Base-by-base conservation (phyloP, 1,140 invertebrate genomes). In the Pissodes strobi region DNA sequence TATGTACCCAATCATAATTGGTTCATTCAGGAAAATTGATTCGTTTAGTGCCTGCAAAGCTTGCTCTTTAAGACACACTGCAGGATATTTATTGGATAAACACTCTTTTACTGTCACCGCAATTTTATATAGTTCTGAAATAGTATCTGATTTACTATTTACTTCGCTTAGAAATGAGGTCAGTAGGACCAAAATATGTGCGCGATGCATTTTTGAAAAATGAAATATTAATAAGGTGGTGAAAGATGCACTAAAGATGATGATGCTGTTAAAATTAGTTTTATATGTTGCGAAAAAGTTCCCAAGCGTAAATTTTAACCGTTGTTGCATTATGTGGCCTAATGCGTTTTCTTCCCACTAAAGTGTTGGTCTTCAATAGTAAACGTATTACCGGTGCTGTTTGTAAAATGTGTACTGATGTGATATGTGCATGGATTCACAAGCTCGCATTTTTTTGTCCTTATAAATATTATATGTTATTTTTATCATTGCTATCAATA, bases 1-100 rank as follows among this genome's bases (percentile, higher is more conserved):
- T 65, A 81, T 83, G 30, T 86, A 72, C 15, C 79, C 78, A 70
- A 85, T 82, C 13, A 77, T 76, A 70, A 85, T 84, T 13, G 84
- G 82, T 23, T 80, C 80, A 46, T 87, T 83, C 64, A 84, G 83
- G 30, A 77, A 72, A 3, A 83, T 78, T 1, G 83, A 84, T 1
- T 76, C 69, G 38, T 86, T 83, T 12, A 87, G 64, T 2, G 83
- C 73, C 1, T 82, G 77, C n/a, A 86, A 68, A 0, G 82, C 79
- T 17, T 82, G 74, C 25, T 76, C 76, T 52, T 83, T 83, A 6
- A 88, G 62, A 63, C 86, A 88, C 10, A 85, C 75, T 65, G 82
- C 68, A 8, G 75, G 68, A 25, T 76, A 68, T n/a, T 69, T 68
- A 49, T 59, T 69, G 38, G 59, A 48, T 21, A 83, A 65, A 43